Conservation (phyloP, 2,797 vertebrate genomes). For the Aphelocoma californica region DNA sequence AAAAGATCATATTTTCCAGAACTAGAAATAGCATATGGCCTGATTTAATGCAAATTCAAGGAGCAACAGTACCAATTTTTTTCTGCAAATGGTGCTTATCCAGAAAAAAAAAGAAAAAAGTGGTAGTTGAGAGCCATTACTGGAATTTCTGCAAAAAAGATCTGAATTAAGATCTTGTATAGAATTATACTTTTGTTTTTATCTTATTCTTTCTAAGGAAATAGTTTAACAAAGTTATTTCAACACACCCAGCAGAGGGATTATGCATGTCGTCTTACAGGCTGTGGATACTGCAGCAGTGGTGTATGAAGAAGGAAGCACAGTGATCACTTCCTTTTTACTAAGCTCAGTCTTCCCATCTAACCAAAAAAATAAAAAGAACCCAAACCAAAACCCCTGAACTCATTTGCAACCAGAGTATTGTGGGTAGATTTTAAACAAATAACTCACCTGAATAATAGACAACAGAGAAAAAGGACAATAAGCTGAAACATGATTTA, state of each 20-base stretch:
- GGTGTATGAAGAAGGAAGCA: neutral
- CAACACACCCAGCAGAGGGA: neutral
- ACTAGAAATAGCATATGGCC: neutral
- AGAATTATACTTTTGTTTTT: neutral
- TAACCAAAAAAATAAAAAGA: neutral
- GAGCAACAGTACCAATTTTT: neutral
- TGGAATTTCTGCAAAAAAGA: neutral
- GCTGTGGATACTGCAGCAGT: neutral
- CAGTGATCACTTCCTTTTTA: neutral
- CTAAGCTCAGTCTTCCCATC: neutral
- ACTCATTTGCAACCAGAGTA: neutral
- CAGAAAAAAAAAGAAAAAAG: neutral
- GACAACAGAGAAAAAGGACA: neutral
- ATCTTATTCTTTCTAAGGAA: neutral
- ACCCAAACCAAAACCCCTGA: neutral
- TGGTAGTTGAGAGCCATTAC: neutral
- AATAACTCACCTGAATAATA: slow-evolving; percentile 6
- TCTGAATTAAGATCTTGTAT: neutral
- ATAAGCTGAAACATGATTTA: neutral
- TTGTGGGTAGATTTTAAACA: neutral
- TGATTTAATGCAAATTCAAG: neutral
- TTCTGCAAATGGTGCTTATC: neutral
- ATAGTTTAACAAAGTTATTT: neutral
- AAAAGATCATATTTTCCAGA: neutral
- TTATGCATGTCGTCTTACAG: neutral